These are phyloP conservation scores for Antheraea pernyi DNA, from an alignment of 1,140 invertebrate species.

Conservation along the genomic window DNA sequence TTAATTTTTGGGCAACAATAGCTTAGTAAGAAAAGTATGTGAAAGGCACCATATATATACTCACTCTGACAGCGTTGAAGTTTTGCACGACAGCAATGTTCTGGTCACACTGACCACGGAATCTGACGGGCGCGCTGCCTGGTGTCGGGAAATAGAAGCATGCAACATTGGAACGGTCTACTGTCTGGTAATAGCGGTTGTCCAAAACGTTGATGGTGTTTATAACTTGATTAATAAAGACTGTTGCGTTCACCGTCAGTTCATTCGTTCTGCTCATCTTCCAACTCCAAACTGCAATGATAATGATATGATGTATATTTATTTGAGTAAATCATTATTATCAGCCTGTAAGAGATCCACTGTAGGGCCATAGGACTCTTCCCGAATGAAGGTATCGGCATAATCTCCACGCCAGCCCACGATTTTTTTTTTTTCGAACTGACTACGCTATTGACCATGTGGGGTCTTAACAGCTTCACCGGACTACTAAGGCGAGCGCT, in stretches of 20 bases:
- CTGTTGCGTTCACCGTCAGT: conserved; percentile 24
- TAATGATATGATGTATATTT: neutral
- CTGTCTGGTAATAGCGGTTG: conserved; percentile 29
- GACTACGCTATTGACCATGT: too few species aligned
- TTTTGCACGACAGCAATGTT: conserved; percentile 41
- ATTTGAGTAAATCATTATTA: too few species aligned
- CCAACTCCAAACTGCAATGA: conserved; percentile 47
- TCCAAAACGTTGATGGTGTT: conserved; percentile 35
- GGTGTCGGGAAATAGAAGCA: conserved; percentile 49
- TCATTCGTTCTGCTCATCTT: conserved; percentile 37
- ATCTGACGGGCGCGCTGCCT: conserved; percentile 30
- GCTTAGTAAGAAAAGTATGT: too few species aligned
- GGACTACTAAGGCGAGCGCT: too few species aligned
- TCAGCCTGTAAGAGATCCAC: too few species aligned
- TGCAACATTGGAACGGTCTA: conserved; percentile 30
- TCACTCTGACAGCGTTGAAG: conserved; percentile 43
- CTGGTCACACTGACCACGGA: conserved; percentile 47
- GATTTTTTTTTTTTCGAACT: too few species aligned
- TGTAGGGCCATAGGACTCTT: too few species aligned
- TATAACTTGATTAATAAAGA: conserved; percentile 29
- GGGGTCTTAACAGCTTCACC: too few species aligned
- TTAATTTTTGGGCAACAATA: too few species aligned
- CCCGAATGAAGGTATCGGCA: too few species aligned
- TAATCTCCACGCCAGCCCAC: too few species aligned
- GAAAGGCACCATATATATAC: too few species aligned